Percentiles rank a stretch among this genome's conserved stretches.
Evolutionary conservation across 2,797 vertebrate genomes (phyloP).

Genomic region (Vireo griseus): DNA sequence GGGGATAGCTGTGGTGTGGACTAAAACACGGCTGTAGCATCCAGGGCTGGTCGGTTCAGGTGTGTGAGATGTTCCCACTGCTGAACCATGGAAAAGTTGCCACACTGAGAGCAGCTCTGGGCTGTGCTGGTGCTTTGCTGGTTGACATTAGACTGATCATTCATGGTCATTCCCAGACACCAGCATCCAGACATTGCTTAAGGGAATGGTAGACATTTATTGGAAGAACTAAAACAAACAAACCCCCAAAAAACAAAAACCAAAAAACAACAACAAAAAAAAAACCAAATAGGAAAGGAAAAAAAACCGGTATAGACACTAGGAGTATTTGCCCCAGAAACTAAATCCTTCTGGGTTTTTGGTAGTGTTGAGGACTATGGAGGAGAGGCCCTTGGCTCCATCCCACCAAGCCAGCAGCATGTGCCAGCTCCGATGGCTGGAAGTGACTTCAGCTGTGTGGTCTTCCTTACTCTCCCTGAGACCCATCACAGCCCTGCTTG

Average conservation of each 20-base stretch:
- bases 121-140: not conserved
- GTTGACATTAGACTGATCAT: not conserved
- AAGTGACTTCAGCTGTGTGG: not conserved
- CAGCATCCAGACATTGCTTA: not conserved
- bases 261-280: too few relatives aligned
- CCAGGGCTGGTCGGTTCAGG: not conserved
- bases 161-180: fast-evolving
- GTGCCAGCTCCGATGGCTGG: not conserved
- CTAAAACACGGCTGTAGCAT: not conserved
- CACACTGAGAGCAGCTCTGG: not conserved
- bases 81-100: not conserved
- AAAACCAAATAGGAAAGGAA: not conserved
- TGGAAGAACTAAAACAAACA: not conserved
- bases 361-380: not conserved
- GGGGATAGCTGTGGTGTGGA: not conserved
- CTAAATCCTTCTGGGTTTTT: not conserved
- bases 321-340: not conserved
- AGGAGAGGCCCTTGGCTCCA: not conserved
- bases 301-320: fast-evolving
- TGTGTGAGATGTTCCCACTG: not conserved
- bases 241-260: not conserved
- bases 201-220: not conserved
- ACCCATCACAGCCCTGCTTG: not conserved
- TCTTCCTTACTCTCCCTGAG: not conserved
- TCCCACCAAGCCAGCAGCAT: not conserved